Conservation (phyloP, 1,140 invertebrate genomes). For the Monomorium pharaonis region DNA sequence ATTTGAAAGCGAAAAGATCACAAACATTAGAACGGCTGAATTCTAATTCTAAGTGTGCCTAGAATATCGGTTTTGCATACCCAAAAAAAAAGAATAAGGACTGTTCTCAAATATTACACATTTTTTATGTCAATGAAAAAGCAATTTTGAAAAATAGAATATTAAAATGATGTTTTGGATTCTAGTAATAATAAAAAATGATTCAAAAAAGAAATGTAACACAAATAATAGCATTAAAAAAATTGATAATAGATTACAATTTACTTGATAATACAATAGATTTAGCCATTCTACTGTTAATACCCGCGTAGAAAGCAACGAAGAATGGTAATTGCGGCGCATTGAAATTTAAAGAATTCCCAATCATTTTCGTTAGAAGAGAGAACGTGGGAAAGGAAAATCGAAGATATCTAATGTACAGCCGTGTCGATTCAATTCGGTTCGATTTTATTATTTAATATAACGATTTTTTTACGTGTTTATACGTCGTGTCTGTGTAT, state of each 20-base stretch:
- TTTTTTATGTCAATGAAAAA: neutral
- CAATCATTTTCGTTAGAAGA: neutral
- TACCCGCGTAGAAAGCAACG: slow-evolving; percentile 34
- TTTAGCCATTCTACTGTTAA: slow-evolving; percentile 36
- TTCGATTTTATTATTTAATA: slow-evolving; percentile 46
- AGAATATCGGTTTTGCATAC: neutral
- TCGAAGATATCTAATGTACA: slow-evolving; percentile 18
- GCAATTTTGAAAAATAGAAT: neutral
- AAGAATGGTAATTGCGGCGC: slow-evolving; percentile 40
- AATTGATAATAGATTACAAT: neutral
- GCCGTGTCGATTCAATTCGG: slow-evolving; percentile 20
- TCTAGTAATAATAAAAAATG: neutral
- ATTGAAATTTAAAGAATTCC: slow-evolving; percentile 11
- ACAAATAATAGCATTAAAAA: neutral
- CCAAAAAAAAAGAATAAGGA: neutral
- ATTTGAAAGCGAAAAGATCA: slow-evolving; percentile 19
- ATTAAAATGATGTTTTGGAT: neutral
- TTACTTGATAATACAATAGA: neutral
- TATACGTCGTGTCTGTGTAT: slow-evolving; percentile 52
- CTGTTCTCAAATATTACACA: neutral
- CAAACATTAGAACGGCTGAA: slow-evolving; percentile 23
- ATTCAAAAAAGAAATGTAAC: neutral
- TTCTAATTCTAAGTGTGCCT: neutral
- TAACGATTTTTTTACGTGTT: neutral
- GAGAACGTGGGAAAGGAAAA: neutral